Base-by-base conservation (phyloP, 1,140 invertebrate genomes). In the Colletes gigas region DNA sequence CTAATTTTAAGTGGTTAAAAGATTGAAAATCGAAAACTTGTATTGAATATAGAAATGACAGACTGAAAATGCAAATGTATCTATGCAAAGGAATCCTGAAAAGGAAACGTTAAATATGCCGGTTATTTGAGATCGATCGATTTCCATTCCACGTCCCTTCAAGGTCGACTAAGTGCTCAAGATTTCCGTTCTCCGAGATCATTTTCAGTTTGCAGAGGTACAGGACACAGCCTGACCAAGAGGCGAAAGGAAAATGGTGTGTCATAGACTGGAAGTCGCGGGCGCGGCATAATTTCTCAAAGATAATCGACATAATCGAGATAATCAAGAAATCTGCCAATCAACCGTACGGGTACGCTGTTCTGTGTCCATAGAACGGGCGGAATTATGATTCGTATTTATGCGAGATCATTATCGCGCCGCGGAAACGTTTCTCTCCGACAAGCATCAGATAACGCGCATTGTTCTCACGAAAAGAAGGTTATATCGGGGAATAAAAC, bases 71-170 rank as follows among this genome's bases (percentile, higher is more conserved):
- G 12, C 6, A 7, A 57, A n/a, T 44, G 57, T 17, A 80, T 52
- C 47, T 21, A 54, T 62, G 71, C 72, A 78, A 47, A 12, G 60
- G 66, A 71, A 69, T 30, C 30, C 30, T 30, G 30, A 30, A 30
- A 47, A 57, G 54, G 14, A 47, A 67, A 50, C 21, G 75, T 54
- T 83, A 77, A 77, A 85, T 78, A 78, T 75, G 78, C 73, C 79
- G 86, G 83, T 91, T 91, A 90, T 91, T 83, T 82, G 81, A 90
- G 88, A 92, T 91, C 90, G 85, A 72, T 83, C 86, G 84, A 89
- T 90, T 89, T 72, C 89, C 84, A 88, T 90, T 89, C 85, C 84
- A 84, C 78, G 84, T 72, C 86, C 83, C 82, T 68, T 47, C 81
- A 63, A 50, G 75, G 78, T 82, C 65, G 80, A 85, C 86, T 76